Base-by-base conservation (phyloP, 2,113 vertebrate genomes). In the Hucho hucho region DNA sequence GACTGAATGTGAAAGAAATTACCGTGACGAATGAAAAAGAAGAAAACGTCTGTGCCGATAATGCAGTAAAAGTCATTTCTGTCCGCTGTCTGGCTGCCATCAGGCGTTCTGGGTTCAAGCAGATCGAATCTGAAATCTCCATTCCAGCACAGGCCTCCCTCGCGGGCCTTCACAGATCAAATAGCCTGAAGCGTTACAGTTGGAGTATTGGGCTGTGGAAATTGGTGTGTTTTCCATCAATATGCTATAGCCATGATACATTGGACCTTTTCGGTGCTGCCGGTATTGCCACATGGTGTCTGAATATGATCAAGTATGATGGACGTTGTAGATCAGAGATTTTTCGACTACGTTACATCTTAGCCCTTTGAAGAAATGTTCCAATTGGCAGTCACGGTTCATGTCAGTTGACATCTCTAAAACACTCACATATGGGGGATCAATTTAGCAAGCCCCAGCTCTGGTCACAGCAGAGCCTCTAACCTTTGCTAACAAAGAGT, bases 361-460 rank as follows among this genome's bases (percentile, higher is more conserved):
- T 22, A 22, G 58, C 58, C 58, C 49, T 61, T 58, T 53, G 18
- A 58, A 72, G 46, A 18, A 32, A 72, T 72, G 61, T 72, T 32
- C 20, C 70, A 28, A n/a, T 49, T 16, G 22, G 26, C 70, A 6
- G 14, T 28, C 70, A 61, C 5, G 58, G 58, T 61, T 43, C 37
- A 43, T 43, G 37, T 73, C 59, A 20, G 28, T 46, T 64, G 71
- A n/a, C 58, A 64, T 56, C 58, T 64, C 29, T 16, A 18, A 74
- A 26, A 74, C 13, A 66, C 43, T 74, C 32, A 25, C 58, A 24
- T 26, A 43, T 43, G 37, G 25, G 56, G 71, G 43, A 20, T n/a
- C 58, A 24, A 73, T 73, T 73, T 73, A 73, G 64, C 37, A 73
- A 43, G 22, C 18, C 29, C 43, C 64, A 32, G 1, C 43, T n/a